Conservation (phyloP, 2,888 invertebrate genomes). For the Aproaerema taeniolella region DNA sequence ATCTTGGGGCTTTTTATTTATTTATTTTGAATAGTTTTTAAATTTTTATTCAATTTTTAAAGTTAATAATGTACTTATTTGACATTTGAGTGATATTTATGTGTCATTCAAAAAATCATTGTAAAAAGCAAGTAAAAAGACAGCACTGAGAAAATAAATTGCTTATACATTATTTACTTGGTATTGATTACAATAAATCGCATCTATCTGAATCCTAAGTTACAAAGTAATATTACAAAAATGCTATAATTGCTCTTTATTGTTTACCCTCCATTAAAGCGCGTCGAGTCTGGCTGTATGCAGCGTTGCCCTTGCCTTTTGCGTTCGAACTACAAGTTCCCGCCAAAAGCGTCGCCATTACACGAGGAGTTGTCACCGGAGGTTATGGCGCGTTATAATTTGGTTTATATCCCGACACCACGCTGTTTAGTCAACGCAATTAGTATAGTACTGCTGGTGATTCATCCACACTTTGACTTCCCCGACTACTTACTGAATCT, state of each 20-base stretch:
- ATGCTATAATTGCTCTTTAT: constrained; percentile 57
- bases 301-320: constrained; percentile 32
- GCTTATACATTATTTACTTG: no score
- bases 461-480: constrained; percentile 3
- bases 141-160: no score
- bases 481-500: no score
- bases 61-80: no score
- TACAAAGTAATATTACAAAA: constrained; percentile 32
- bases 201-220: no score
- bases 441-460: constrained; percentile 29
- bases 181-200: no score
- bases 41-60: constrained; percentile 1
- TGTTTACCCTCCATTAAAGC: constrained; percentile 62
- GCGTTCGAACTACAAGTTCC: constrained; percentile 31
- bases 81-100: no score
- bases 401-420: constrained; percentile 70
- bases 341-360: constrained; percentile 71
- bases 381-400: constrained; percentile 75
- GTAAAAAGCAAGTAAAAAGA: no score
- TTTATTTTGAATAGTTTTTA: constrained; percentile 1
- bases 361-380: constrained; percentile 67
- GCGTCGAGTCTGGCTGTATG: constrained; percentile 46
- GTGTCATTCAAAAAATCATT: no score
- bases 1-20: constrained; percentile 31
- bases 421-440: constrained; percentile 53